A percentile compares a stretch with the other conserved stretches of the same genome.
phyloP scores from a whole-genome alignment of 92 coral and sea anemone species.

The Paramuricea clavata region DNA sequence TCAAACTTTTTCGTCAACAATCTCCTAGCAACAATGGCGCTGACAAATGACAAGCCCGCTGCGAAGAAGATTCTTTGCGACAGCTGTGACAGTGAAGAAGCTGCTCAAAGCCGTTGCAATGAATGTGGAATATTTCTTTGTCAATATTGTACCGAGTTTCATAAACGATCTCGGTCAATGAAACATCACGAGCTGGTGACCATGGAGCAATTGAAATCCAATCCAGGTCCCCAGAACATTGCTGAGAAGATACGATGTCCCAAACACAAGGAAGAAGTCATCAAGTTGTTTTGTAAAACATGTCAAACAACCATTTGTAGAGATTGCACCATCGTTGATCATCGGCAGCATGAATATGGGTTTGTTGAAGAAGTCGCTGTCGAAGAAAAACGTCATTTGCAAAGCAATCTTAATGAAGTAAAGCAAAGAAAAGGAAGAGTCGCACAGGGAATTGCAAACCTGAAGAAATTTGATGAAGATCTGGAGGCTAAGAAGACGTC shows the following conservation, averaged over 20 bases:
- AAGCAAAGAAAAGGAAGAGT: constrained; percentile 31
- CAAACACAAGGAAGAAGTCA: constrained; percentile 71
- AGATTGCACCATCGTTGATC: constrained; percentile 77
- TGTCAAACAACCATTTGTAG: constrained; percentile 74
- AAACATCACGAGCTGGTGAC: constrained; percentile 22
- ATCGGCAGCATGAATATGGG: constrained; percentile 72
- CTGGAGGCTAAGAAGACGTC: constrained; percentile 16
- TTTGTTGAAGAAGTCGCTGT: constrained; percentile 68
- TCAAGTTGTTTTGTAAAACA: constrained; percentile 75
- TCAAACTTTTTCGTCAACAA: constrained; percentile 79
- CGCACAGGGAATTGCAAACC: constrained; percentile 21
- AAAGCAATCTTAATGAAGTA: constrained; percentile 35
- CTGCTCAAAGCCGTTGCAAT: constrained; percentile 66
- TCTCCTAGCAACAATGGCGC: constrained; percentile 50
- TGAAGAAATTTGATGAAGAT: constrained; percentile 35
- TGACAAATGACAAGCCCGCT: constrained; percentile 26
- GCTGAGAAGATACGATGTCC: constrained; percentile 67
- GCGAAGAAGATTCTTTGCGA: constrained; percentile 60
- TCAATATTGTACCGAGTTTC: constrained; percentile 22
- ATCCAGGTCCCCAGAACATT: constrained; percentile 56
- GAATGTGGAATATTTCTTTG: constrained; percentile 72
- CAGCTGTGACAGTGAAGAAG: constrained; percentile 67
- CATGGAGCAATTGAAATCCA: constrained; percentile 18
- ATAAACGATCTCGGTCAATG: constrained; percentile 37
- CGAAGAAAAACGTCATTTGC: constrained; percentile 44